These are phyloP conservation scores for Drosophila kanapiae DNA, from an alignment of 1,140 invertebrate species.

Conservation along the genomic window DNA sequence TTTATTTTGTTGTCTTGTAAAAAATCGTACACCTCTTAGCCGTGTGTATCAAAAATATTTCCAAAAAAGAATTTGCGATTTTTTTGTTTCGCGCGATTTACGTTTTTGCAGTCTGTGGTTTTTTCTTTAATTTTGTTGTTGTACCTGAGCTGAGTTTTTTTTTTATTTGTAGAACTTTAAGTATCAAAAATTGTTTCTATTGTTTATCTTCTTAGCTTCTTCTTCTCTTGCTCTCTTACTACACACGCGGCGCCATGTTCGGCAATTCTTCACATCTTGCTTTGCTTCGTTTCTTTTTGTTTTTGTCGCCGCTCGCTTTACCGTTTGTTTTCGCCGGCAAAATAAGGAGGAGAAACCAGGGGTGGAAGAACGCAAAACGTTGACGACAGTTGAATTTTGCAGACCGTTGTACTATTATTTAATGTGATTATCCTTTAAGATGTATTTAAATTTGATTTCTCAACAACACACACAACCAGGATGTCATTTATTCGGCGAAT, in stretches of 20 bases:
- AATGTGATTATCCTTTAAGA: constrained; percentile 25
- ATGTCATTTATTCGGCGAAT: constrained; percentile 1
- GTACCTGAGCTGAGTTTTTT: constrained; percentile 50
- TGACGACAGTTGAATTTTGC: background rate
- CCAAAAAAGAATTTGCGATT: constrained; percentile 23
- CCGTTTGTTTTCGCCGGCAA: constrained; percentile 47
- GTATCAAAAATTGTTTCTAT: constrained; percentile 45
- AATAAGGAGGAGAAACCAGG: constrained; percentile 9
- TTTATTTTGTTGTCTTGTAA: constrained; percentile 1
- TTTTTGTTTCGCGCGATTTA: constrained; percentile 2
- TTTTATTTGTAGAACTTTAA: constrained; percentile 42
- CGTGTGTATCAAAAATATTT: constrained; percentile 48
- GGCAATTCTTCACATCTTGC: constrained; percentile 54
- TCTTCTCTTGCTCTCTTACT: constrained; percentile 21
- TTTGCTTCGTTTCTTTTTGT: constrained; percentile 16
- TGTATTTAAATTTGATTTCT: constrained; percentile 19
- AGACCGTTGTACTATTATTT: constrained; percentile 8
- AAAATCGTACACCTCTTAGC: constrained; percentile 11
- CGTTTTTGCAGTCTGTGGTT: constrained; percentile 34
- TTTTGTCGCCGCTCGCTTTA: constrained; percentile 22
- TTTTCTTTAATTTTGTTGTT: constrained; percentile 13
- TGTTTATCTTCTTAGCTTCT: constrained; percentile 22
- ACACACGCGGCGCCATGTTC: constrained; percentile 56
- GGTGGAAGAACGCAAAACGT: constrained; percentile 1
- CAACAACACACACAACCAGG: constrained; percentile 1